These are phyloP conservation scores for Dipus sagitta DNA, from an alignment of 2,797 vertebrate species.

Conservation along the genomic window DNA sequence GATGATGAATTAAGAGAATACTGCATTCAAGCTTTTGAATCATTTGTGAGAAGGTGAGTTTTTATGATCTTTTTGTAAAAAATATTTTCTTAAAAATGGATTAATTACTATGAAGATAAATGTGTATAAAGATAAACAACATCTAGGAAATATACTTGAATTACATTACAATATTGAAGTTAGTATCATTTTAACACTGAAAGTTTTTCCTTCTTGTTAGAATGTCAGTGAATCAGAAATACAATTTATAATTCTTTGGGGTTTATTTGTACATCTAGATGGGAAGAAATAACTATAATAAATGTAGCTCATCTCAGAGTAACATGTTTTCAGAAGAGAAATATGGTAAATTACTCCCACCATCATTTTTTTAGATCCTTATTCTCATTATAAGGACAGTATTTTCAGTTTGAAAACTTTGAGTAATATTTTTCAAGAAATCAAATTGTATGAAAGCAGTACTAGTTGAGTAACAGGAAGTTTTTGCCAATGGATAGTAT, in stretches of 20 bases:
- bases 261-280: not conserved
- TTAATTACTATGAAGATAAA: conserved; percentile 7
- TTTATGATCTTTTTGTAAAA: conserved; percentile 39
- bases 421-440: not conserved
- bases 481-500: not conserved
- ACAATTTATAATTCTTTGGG: not conserved
- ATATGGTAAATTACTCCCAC: conserved; percentile 25
- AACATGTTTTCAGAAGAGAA: conserved; percentile 8
- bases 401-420: conserved; percentile 49
- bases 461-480: not conserved
- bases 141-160: not conserved
- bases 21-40: conserved; percentile 99
- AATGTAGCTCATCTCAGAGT: not conserved
- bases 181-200: conserved; percentile 30
- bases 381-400: not conserved
- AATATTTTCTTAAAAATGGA: conserved; percentile 19
- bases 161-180: not conserved
- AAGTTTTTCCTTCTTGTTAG: conserved; percentile 45
- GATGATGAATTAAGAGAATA: conserved; percentile 98
- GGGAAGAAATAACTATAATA: not conserved
- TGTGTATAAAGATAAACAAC: not conserved
- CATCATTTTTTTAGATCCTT: not conserved
- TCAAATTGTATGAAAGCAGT: not conserved
- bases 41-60: conserved; percentile 96
- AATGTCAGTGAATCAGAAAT: not conserved